Evolutionary conservation across 2,888 invertebrate genomes (phyloP).

Genomic region (Plebejus melissa): DNA sequence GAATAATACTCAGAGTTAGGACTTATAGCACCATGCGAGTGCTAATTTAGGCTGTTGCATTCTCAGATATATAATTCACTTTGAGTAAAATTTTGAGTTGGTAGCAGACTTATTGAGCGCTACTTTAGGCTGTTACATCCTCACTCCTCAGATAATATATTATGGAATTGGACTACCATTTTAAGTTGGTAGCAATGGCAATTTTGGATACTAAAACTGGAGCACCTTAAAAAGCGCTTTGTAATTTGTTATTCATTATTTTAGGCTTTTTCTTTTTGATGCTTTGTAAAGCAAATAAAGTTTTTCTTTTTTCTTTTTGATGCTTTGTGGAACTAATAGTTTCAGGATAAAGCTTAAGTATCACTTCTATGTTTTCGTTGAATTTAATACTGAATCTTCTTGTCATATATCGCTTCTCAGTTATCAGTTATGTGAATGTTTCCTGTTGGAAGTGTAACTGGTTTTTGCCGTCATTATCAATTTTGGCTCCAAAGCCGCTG

Average conservation of each 20-base stretch:
- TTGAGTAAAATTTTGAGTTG: neutral
- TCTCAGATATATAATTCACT: neutral
- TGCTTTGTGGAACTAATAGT: neutral
- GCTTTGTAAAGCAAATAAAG: neutral
- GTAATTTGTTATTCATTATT: too few relatives aligned
- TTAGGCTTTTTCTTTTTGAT: neutral
- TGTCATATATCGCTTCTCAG: neutral
- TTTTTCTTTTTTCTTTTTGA: too few relatives aligned
- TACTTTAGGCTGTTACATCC: too few relatives aligned
- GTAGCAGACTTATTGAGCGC: neutral
- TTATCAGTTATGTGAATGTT: neutral
- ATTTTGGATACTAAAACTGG: neutral
- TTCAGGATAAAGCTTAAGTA: neutral
- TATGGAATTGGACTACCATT: neutral
- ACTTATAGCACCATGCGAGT: too few relatives aligned
- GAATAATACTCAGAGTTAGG: neutral
- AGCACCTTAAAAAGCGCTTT: too few relatives aligned
- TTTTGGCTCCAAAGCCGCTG: constrained; percentile 11
- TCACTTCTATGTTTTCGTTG: neutral
- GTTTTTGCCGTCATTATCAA: constrained; percentile 20
- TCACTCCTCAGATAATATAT: too few relatives aligned
- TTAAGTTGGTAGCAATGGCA: neutral
- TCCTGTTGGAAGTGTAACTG: constrained; percentile 3
- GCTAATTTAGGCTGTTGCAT: too few relatives aligned
- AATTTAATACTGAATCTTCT: neutral